Percentiles rank a stretch among this genome's conserved stretches.
phyloP scores from a whole-genome alignment of 2,797 vertebrate genomes.

The Choloepus didactylus region DNA sequence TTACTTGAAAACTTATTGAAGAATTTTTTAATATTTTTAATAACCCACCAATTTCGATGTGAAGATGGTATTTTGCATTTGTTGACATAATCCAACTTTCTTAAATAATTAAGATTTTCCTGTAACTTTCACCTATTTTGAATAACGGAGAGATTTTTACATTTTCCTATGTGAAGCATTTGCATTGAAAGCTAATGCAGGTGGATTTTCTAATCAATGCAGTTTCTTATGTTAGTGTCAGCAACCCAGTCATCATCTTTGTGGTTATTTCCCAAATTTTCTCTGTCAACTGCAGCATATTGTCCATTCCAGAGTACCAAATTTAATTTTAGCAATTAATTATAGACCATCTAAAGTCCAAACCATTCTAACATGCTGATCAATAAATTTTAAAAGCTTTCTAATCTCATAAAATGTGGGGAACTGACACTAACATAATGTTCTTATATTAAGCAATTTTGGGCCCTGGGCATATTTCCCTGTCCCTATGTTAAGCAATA shows the following conservation, averaged over 20 bases:
- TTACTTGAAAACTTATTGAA: constrained; percentile 13
- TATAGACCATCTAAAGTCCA: neutral
- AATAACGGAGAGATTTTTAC: neutral
- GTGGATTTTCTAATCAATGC: neutral
- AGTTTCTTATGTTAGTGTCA: neutral
- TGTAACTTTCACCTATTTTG: neutral
- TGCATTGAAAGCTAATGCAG: constrained; percentile 3
- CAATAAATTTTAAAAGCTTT: neutral
- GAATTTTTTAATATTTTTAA: constrained; percentile 38
- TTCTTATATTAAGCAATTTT: neutral
- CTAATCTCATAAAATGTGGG: neutral
- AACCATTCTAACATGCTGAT: neutral
- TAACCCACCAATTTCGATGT: constrained; percentile 52
- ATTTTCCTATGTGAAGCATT: constrained; percentile 41
- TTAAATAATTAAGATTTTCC: constrained; percentile 34
- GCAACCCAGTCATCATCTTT: neutral
- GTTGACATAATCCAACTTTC: neutral
- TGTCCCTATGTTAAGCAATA: neutral
- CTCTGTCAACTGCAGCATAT: neutral
- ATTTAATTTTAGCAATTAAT: neutral
- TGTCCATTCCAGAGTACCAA: neutral
- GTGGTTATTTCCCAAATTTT: neutral
- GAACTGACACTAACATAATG: neutral
- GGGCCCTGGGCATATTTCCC: neutral
- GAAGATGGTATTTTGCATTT: neutral